phyloP scores from a whole-genome alignment of 2,113 vertebrate species.

The Verasper variegatus region DNA sequence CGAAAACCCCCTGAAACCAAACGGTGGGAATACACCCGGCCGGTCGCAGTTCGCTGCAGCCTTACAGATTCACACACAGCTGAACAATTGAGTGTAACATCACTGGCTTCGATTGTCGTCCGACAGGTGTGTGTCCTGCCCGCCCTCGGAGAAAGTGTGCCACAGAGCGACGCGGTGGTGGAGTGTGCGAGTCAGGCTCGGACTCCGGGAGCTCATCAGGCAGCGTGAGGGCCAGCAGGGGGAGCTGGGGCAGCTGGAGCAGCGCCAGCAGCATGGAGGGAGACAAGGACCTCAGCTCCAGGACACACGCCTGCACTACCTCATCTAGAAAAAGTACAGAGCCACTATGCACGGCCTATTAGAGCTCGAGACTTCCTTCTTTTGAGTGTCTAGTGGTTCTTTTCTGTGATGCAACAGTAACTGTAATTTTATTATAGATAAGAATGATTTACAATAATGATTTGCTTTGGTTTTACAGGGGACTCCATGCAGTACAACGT shows the following conservation, averaged over 20 bases:
- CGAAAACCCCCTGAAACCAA: conserved; percentile 78
- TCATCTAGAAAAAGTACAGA: conserved; percentile 83
- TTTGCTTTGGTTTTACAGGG: conserved; percentile 58
- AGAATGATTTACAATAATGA: neutral
- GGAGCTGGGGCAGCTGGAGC: conserved; percentile 99
- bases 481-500: conserved; percentile 76
- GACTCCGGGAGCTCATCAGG: conserved; percentile 94
- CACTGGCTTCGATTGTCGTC: neutral
- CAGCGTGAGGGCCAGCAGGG: conserved; percentile 92
- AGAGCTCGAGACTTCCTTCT: neutral
- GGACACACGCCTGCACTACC: conserved; percentile 82
- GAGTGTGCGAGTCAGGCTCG: conserved; percentile 92
- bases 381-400: neutral
- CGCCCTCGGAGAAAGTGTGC: conserved; percentile 82
- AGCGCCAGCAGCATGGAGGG: conserved; percentile 94
- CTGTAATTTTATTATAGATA: neutral
- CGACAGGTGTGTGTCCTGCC: conserved; percentile 69
- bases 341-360: neutral
- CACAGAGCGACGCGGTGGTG: conserved; percentile 82
- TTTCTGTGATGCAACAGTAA: neutral
- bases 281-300: conserved; percentile 85
- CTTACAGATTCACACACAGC: neutral
- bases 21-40: conserved; percentile 63
- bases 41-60: no score
- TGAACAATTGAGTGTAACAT: neutral